Evolutionary conservation across 1,140 invertebrate genomes (phyloP).

Genomic region (Drosophila malerkotliana): DNA sequence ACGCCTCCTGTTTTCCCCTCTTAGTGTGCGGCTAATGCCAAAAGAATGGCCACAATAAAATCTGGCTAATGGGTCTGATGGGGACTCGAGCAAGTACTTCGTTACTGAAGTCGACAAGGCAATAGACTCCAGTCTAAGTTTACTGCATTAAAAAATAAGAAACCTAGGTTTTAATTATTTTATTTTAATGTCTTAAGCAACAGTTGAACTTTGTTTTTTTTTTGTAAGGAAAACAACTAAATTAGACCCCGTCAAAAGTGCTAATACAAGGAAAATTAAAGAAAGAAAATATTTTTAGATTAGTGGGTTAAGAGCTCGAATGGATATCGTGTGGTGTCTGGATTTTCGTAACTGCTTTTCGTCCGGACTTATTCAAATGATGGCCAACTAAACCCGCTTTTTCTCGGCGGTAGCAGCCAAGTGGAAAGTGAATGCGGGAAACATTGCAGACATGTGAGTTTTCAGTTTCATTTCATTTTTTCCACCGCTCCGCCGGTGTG

Average conservation of each 20-base stretch:
- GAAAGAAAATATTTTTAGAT: constrained; percentile 43
- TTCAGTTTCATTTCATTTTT: constrained; percentile 55
- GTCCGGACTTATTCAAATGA: constrained; percentile 74
- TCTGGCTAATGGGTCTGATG: constrained; percentile 59
- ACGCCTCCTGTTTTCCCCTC: background rate
- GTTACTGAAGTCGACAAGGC: background rate
- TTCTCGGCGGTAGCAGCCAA: constrained; percentile 51
- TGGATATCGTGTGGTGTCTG: constrained; percentile 21
- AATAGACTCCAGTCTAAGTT: background rate
- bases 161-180: background rate
- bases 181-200: background rate
- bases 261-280: constrained; percentile 25
- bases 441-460: constrained; percentile 72
- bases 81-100: constrained; percentile 18
- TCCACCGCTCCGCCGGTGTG: constrained; percentile 11
- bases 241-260: background rate
- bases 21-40: constrained; percentile 42
- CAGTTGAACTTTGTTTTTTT: background rate
- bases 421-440: constrained; percentile 83
- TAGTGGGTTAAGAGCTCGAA: constrained; percentile 55
- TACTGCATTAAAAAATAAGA: background rate
- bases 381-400: constrained; percentile 55
- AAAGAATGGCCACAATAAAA: constrained; percentile 68
- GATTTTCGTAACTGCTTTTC: constrained; percentile 60
- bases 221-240: background rate